Conservation (phyloP, 2,113 vertebrate genomes). For the Chaetops frenatus region DNA sequence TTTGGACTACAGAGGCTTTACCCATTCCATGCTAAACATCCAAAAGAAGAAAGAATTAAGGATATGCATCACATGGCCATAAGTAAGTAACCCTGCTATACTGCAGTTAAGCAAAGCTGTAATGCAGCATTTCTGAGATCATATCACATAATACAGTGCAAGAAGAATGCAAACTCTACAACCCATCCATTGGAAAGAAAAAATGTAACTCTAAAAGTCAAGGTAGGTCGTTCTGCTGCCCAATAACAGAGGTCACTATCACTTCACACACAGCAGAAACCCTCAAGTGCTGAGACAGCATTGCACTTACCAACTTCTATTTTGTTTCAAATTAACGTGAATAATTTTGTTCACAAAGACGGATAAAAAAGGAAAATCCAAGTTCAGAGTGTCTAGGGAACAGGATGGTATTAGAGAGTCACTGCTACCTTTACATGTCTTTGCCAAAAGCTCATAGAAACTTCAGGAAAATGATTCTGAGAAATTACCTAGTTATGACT, state of each 20-base stretch:
- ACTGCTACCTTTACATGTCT: neutral
- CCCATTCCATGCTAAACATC: neutral
- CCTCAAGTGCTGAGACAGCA: neutral
- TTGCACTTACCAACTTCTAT: rapidly evolving
- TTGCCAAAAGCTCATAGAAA: neutral
- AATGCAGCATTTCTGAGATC: neutral
- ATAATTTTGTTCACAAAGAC: neutral
- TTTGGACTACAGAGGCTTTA: neutral
- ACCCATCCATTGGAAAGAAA: neutral
- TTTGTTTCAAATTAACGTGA: neutral
- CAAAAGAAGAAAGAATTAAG: neutral
- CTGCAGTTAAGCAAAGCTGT: neutral
- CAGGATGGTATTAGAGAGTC: neutral
- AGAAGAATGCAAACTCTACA: neutral
- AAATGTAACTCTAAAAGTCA: neutral
- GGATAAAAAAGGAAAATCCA: neutral
- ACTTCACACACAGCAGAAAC: neutral
- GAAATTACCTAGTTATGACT: neutral
- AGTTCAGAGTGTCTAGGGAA: neutral
- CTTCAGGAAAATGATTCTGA: neutral
- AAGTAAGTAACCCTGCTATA: neutral
- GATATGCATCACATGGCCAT: neutral
- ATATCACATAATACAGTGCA: neutral
- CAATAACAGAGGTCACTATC: neutral
- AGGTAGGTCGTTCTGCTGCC: neutral